phyloP scores from a whole-genome alignment of 2,113 vertebrate genomes.

The Ailuropoda melanoleuca region DNA sequence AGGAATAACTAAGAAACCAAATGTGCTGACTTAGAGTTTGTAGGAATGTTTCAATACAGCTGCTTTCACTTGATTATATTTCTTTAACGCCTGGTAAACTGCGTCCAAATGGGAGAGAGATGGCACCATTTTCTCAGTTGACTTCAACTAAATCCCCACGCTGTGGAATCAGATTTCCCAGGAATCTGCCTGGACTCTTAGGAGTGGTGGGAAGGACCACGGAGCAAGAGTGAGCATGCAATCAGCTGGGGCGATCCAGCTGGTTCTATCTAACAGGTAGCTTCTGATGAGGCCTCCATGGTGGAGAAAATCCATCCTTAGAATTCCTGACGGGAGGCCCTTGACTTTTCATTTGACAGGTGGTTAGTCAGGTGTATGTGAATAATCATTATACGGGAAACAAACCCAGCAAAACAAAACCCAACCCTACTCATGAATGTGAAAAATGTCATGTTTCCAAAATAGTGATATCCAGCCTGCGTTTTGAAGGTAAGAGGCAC shows the following conservation, averaged over 20 bases:
- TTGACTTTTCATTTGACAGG: conserved; percentile 67
- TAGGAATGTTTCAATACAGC: conserved; percentile 76
- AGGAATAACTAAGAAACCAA: conserved; percentile 71
- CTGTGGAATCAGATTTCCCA: background rate
- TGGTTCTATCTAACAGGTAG: conserved; percentile 17
- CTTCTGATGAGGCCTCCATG: background rate
- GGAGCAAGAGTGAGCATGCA: background rate
- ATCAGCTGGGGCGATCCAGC: background rate
- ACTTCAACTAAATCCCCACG: background rate
- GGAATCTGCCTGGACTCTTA: background rate
- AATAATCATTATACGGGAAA: conserved; percentile 57
- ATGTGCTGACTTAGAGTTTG: conserved; percentile 71
- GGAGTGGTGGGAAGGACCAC: background rate
- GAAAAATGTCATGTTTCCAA: conserved; percentile 73
- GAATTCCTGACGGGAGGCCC: conserved; percentile 32
- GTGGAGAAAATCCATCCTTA: conserved; percentile 33
- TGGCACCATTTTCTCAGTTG: background rate
- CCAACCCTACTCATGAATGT: conserved; percentile 69
- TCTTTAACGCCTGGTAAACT: conserved; percentile 66
- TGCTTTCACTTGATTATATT: conserved; percentile 78
- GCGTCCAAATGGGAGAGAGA: background rate
- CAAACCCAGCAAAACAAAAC: conserved; percentile 59
- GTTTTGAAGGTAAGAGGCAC: background rate
- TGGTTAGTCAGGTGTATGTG: conserved; percentile 65
- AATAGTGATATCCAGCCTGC: conserved; percentile 26